phyloP scores from a whole-genome alignment of 2,888 invertebrate genomes.

The Dusona sp. region DNA sequence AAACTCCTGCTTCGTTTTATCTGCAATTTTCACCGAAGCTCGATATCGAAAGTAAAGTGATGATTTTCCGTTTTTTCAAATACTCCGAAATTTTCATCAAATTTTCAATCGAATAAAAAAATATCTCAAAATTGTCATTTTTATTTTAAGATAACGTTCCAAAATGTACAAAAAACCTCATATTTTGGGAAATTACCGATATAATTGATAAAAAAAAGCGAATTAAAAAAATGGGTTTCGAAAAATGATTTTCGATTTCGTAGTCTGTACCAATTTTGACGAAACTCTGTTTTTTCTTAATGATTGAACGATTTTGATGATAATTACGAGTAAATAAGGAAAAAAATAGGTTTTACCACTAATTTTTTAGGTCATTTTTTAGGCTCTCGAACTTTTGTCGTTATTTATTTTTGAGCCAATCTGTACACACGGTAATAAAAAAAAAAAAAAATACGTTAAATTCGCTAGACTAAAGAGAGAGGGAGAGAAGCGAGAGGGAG shows the following conservation, averaged over 20 bases:
- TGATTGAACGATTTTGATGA: background rate
- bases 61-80: background rate
- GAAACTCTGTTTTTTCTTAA: background rate
- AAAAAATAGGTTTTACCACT: background rate
- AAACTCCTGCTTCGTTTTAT: too few relatives aligned
- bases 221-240: background rate
- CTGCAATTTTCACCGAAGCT: too few relatives aligned
- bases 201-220: background rate
- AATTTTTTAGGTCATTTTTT: too few relatives aligned
- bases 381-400: background rate
- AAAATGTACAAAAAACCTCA: background rate
- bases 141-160: background rate
- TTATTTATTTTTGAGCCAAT: background rate
- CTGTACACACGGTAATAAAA: background rate
- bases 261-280: background rate
- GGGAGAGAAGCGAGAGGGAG: constrained; percentile 12
- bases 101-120: background rate
- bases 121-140: background rate
- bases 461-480: constrained; percentile 26
- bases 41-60: background rate
- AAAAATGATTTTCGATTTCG: background rate
- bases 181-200: background rate
- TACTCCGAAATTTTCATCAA: background rate
- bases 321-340: background rate
- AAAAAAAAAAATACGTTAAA: constrained; percentile 40